Conservation (phyloP, 2,113 vertebrate species). For the Daphoenositta chrysoptera region DNA sequence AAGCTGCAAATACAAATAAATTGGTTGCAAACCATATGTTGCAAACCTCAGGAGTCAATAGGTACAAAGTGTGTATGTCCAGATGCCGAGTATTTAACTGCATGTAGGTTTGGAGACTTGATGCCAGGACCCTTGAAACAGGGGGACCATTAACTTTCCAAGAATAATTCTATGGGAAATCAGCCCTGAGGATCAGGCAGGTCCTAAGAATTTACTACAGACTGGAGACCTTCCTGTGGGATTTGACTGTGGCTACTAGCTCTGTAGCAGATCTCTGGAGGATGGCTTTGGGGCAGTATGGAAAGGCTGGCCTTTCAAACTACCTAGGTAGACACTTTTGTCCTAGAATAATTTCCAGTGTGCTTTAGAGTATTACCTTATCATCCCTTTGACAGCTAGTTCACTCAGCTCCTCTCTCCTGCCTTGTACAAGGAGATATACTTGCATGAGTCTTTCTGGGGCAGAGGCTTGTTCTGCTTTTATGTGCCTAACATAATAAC, state of each 20-base stretch:
- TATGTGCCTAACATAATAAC: not conserved
- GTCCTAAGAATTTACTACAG: not conserved
- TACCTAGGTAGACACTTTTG: not conserved
- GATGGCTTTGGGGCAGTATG: not conserved
- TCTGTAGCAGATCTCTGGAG: not conserved
- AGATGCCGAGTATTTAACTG: fast-evolving
- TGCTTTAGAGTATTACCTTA: not conserved
- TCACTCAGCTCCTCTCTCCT: not conserved
- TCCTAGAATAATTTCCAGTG: not conserved
- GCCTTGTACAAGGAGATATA: not conserved
- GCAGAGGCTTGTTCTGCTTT: conserved; percentile 7
- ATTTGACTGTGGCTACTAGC: not conserved
- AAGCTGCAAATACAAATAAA: not conserved
- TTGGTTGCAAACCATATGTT: not conserved
- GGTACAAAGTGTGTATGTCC: not conserved
- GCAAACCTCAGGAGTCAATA: not conserved
- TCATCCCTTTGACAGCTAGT: not conserved
- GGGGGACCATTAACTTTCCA: not conserved
- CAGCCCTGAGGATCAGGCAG: not conserved
- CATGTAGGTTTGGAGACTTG: not conserved
- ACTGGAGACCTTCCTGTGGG: not conserved
- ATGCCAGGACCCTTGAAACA: not conserved
- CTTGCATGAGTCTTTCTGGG: not conserved
- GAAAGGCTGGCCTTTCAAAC: not conserved
- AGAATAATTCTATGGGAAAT: not conserved